phyloP scores from a whole-genome alignment of 2,888 invertebrate genomes.

The Mythimna ferrago region DNA sequence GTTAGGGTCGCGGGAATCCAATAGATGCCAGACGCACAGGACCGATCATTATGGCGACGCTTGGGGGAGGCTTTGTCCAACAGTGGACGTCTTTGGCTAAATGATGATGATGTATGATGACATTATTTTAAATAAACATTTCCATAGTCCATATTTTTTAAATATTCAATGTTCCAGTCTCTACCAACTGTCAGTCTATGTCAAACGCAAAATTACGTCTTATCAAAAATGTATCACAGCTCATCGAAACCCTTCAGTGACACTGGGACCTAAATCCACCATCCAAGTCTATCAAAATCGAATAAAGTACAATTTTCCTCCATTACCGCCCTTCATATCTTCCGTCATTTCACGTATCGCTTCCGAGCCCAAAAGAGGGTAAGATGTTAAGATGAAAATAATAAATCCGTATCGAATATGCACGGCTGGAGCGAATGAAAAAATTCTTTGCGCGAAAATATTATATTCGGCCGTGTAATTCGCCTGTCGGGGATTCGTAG shows the following conservation, averaged over 20 bases:
- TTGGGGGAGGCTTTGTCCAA: too few relatives aligned
- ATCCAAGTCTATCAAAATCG: slow-evolving; percentile 89
- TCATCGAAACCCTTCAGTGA: slow-evolving; percentile 78
- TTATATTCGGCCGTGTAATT: slow-evolving; percentile 78
- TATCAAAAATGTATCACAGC: slow-evolving; percentile 66
- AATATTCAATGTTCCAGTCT: not conserved
- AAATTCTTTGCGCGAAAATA: slow-evolving; percentile 69
- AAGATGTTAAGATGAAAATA: slow-evolving; percentile 87
- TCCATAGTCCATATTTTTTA: not conserved
- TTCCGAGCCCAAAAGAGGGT: slow-evolving; percentile 88
- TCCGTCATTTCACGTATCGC: slow-evolving; percentile 90
- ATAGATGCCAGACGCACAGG: too few relatives aligned
- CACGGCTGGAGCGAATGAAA: slow-evolving; percentile 82
- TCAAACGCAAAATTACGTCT: slow-evolving; percentile 39
- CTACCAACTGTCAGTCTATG: slow-evolving; percentile 13
- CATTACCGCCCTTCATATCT: slow-evolving; percentile 89
- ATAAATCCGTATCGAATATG: slow-evolving; percentile 90
- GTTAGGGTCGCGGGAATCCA: too few relatives aligned
- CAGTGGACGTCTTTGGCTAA: too few relatives aligned
- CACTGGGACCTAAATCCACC: slow-evolving; percentile 85
- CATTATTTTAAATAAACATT: not conserved
- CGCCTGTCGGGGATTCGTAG: slow-evolving; percentile 72
- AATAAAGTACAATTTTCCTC: slow-evolving; percentile 90
- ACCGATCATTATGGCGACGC: too few relatives aligned
- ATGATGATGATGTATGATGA: too few relatives aligned